A percentile compares a stretch with the other conserved stretches of the same genome.
These are phyloP conservation scores for Caenorhabditis sp. DNA, from an alignment of 2,888 invertebrate genomes.

Conservation along the genomic window DNA sequence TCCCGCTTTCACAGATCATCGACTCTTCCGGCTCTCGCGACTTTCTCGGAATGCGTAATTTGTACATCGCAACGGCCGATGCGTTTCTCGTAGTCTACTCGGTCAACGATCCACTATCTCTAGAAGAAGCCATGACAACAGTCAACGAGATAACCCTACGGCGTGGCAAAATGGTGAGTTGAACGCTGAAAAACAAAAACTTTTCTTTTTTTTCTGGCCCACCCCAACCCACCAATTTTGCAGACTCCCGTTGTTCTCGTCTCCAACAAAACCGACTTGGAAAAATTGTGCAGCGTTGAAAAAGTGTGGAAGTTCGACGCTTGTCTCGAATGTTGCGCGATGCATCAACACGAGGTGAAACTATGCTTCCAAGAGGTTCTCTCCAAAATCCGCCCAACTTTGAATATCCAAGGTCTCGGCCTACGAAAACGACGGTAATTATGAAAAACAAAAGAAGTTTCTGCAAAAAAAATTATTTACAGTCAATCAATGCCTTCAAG, in stretches of 20 bases:
- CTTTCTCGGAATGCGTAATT: conserved; percentile 68
- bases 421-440: conserved; percentile 28
- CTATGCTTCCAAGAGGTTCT: conserved; percentile 32
- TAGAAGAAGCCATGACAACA: conserved; percentile 60
- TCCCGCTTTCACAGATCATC: conserved; percentile 62
- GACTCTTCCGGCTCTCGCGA: conserved; percentile 68
- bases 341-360: conserved; percentile 47
- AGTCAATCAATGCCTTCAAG: conserved; percentile 52
- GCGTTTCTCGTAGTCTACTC: conserved; percentile 61
- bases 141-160: conserved; percentile 51
- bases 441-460: neutral
- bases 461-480: conserved; percentile 7
- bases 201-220: too few relatives aligned
- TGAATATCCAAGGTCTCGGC: conserved; percentile 26
- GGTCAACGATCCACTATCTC: conserved; percentile 54
- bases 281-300: conserved; percentile 10
- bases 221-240: too few relatives aligned
- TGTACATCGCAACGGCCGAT: conserved; percentile 65
- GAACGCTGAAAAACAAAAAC: too few relatives aligned
- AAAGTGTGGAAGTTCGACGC: conserved; percentile 12
- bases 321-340: conserved; percentile 42
- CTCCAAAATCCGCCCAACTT: conserved; percentile 20
- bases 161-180: conserved; percentile 51
- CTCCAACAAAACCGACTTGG: conserved; percentile 54
- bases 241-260: conserved; percentile 61